Evolutionary conservation across 1,140 invertebrate genomes (phyloP), one percentile per base, ranked within the genome.

Genomic region (Eueides isabella): DNA sequence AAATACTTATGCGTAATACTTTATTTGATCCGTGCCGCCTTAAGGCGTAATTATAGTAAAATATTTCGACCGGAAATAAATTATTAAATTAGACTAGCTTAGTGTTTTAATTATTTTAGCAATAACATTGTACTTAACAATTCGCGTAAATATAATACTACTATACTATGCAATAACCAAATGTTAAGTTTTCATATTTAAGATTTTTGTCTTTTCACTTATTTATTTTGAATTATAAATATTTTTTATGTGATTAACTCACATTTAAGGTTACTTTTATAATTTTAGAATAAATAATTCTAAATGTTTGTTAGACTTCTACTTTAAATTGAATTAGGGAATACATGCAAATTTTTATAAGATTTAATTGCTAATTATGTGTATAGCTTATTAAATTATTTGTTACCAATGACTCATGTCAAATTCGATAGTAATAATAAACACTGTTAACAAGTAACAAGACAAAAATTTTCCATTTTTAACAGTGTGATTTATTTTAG

Each of bases 1-100:
- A 78, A 78, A 77, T 72, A 76, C 61, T 38, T 69, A 72, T 70
- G 71, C 75, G 67, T 70, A 70, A 70, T 72, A 72, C 62, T 76
- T 69, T 48, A 77, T 70, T 77, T 77, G 75, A 77, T 77, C 65
- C 61, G 23, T 29, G 71, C 75, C 75, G 75, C 75, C 65, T 61
- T 69, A 67, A 61, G 35, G 61, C 29, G 61, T 69, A 69, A 70
- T 76, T 72, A 76, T 61, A 67, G 41, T 61, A 38, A 70, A 71
- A 75, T 71, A 69, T 74, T 74, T 67, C 33, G 30, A 61, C 72
- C 72, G 72, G 72, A 74, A 65, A 70, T 55, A 61, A 69, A 71
- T 71, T 62, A 31, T 44, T 44, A 64, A 69, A 69, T 69, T 65
- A 63, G 38, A n/a, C 19, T 28, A 26, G 28, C 29, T 28, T 48